Evolutionary conservation across 2,888 invertebrate species (phyloP).

Genomic region (Eulithis prunata): DNA sequence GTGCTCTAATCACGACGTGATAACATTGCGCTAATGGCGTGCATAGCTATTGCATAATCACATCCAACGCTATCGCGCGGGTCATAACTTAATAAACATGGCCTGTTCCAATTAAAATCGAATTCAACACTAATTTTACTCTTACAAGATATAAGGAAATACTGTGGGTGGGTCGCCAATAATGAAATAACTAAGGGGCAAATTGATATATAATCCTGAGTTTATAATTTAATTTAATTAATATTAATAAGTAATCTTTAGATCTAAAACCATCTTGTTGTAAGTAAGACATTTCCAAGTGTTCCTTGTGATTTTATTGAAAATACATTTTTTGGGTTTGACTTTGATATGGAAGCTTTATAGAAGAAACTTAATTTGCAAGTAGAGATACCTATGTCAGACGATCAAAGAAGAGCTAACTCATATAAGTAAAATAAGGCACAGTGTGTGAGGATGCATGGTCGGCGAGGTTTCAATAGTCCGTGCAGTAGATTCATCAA

Average conservation of each 20-base stretch:
- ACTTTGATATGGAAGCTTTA: too few species aligned
- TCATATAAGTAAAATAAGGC: slow-evolving; percentile 18
- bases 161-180: slow-evolving; percentile 2
- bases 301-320: too few species aligned
- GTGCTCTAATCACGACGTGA: slow-evolving; percentile 80
- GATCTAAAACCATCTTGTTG: too few species aligned
- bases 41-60: slow-evolving; percentile 66
- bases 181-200: too few species aligned
- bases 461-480: slow-evolving; percentile 64
- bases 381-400: background rate
- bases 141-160: slow-evolving; percentile 16
- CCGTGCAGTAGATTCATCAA: slow-evolving; percentile 70
- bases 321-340: too few species aligned
- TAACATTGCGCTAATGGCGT: slow-evolving; percentile 78
- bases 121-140: slow-evolving; percentile 26
- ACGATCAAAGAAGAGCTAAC: slow-evolving; percentile 6
- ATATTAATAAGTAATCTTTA: too few species aligned
- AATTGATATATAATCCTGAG: too few species aligned
- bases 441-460: slow-evolving; percentile 60
- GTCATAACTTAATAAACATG: slow-evolving; percentile 40
- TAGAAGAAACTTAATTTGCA: too few species aligned
- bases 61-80: slow-evolving; percentile 45
- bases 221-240: too few species aligned
- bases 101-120: slow-evolving; percentile 29
- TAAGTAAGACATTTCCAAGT: too few species aligned